Percentiles rank a stretch among this genome's conserved stretches.
phyloP scores from a whole-genome alignment of 2,113 vertebrate species.

The Tupaia chinensis region DNA sequence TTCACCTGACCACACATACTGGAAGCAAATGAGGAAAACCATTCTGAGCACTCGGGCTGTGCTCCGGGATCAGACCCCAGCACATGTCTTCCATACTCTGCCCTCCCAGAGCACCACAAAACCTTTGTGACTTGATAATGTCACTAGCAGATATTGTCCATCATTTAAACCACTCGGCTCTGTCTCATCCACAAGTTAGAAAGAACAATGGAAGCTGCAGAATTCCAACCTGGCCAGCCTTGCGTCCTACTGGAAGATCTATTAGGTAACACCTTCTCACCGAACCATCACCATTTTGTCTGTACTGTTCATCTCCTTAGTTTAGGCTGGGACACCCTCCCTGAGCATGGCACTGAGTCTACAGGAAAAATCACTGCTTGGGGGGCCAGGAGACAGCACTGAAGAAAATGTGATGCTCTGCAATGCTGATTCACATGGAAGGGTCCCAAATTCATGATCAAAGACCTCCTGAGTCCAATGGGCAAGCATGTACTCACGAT shows the following conservation, averaged over 20 bases:
- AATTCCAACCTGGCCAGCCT: neutral
- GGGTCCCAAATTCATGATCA: no score
- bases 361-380: neutral
- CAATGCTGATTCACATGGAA: no score
- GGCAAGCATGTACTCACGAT: no score
- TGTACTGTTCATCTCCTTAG: neutral
- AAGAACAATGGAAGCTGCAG: neutral
- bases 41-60: neutral
- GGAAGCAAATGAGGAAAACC: neutral
- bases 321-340: neutral
- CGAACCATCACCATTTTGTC: neutral
- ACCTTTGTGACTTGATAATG: neutral
- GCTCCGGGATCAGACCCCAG: neutral
- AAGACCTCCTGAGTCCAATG: no score
- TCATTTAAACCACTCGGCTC: neutral
- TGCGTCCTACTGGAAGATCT: neutral
- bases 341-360: constrained; percentile 18
- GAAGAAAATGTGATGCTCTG: no score
- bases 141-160: neutral
- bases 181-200: neutral
- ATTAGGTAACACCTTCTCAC: neutral
- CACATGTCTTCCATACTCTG: neutral
- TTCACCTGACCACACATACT: neutral
- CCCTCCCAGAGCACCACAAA: neutral
- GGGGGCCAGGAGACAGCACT: neutral